These are phyloP conservation scores for Tokudaia tokunoshimensis DNA, from an alignment of 2,797 vertebrate genomes.

Conservation along the genomic window DNA sequence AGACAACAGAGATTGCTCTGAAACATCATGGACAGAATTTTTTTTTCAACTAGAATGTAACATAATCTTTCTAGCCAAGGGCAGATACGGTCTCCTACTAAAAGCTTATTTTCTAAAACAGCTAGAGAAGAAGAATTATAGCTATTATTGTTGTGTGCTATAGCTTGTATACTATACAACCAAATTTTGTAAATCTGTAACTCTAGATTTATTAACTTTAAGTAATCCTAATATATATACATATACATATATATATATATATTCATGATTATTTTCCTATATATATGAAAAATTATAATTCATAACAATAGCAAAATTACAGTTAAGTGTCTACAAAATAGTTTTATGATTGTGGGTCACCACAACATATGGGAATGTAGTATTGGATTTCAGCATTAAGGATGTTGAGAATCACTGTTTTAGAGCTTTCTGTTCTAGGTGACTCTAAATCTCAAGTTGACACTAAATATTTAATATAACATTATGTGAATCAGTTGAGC, in stretches of 20 bases:
- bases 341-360: background rate
- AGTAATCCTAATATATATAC: background rate
- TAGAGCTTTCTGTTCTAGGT: background rate
- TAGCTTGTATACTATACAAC: background rate
- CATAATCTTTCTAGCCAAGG: background rate
- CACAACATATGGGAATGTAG: background rate
- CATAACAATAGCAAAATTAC: background rate
- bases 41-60: background rate
- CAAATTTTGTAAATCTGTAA: conserved; percentile 2
- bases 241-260: too few species aligned
- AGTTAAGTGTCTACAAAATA: background rate
- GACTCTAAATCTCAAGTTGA: background rate
- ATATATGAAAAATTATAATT: background rate
- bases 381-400: background rate
- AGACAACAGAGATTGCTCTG: background rate
- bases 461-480: too few species aligned
- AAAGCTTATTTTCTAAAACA: background rate
- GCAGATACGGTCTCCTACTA: background rate
- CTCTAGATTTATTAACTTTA: background rate
- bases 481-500: background rate
- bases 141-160: background rate
- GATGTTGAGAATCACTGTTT: background rate
- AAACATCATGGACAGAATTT: rapidly evolving
- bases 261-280: too few species aligned
- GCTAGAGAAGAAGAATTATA: background rate